Conservation (phyloP, 2,113 vertebrate species). For the Okapia johnstoni region DNA sequence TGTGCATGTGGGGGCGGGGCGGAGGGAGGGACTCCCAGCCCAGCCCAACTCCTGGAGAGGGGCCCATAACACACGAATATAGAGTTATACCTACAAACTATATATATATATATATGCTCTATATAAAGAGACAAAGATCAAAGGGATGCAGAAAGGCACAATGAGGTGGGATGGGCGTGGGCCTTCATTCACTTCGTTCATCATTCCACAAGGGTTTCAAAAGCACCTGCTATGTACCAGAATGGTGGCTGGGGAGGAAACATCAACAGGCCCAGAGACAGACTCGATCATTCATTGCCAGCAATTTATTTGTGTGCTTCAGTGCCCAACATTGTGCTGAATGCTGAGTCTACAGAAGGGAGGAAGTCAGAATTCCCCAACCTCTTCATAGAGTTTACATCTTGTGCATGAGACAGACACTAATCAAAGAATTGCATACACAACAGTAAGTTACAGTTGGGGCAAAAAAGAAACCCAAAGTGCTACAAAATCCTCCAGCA, state of each 20-base stretch:
- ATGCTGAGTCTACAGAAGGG: neutral
- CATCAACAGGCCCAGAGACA: neutral
- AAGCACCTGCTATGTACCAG: slow-evolving; percentile 16
- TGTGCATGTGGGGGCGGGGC: slow-evolving; percentile 70
- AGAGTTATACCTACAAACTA: slow-evolving; percentile 30
- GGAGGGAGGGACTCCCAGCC: slow-evolving; percentile 55
- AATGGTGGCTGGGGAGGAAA: neutral
- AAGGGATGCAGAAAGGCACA: neutral
- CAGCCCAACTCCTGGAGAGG: slow-evolving; percentile 57
- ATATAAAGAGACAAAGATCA: neutral
- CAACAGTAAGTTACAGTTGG: neutral
- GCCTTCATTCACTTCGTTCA: neutral
- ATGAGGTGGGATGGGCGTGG: neutral
- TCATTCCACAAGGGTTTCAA: neutral
- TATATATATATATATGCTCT: neutral
- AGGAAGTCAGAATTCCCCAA: neutral
- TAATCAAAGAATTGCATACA: neutral
- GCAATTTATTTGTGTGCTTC: neutral
- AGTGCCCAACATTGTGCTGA: neutral
- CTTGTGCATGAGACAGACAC: neutral
- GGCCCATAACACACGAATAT: neutral
- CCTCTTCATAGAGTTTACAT: neutral
- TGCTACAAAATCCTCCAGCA: neutral
- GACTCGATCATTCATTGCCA: neutral
- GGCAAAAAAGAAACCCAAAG: neutral